Evolutionary conservation across 2,797 vertebrate species (phyloP), one percentile per base, ranked within the genome.

Genomic region (Clarias laeviceps): DNA sequence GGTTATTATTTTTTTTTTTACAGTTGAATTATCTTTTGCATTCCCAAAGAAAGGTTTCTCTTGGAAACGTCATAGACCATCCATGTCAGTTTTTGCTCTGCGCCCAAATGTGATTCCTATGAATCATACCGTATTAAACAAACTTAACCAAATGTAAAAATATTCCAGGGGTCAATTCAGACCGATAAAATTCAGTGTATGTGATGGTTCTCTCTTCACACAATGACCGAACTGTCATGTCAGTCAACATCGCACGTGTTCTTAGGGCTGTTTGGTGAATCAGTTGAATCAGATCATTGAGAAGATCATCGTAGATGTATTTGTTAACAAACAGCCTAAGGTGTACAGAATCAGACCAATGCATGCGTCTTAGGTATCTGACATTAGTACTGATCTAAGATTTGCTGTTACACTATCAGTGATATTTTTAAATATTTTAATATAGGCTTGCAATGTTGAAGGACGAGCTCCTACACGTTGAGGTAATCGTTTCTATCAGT

Each of bases 381-480:
- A 57, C 17, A 32, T 29, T 29, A 11, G 8, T 12, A 22, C n/a
- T 64, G 62, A 57, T 56, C 17, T 45, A 83, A 77, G 18, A 32
- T 27, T 50, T 66, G 40, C 32, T 68, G 83, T 79, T 57, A 78
- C 74, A 27, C 29, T 68, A 45, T 34, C 45, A 59, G 32, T 77
- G 15, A 29, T 64, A 18, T 32, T 61, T 37, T 34, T 79, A 62
- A 7, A 62, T 20, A 29, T 27, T 66, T 82, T 45, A 50, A 50
- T 50, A 50, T 50, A 50, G 80, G 22, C n/a, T 32, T 70, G 34
- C 50, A 68, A 29, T 68, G 32, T 29, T 45, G 18, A 34, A 34
- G 12, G 11, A 69, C 29, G 76, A 59, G 54, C 45, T 68, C 29
- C 62, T 66, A 50, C 72, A 24, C 29, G 0, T 68, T 84, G 65